Percentiles rank a stretch among this genome's conserved stretches.
These are phyloP conservation scores for Pollachius pollachius DNA, from an alignment of 2,113 vertebrate genomes.

Conservation along the genomic window DNA sequence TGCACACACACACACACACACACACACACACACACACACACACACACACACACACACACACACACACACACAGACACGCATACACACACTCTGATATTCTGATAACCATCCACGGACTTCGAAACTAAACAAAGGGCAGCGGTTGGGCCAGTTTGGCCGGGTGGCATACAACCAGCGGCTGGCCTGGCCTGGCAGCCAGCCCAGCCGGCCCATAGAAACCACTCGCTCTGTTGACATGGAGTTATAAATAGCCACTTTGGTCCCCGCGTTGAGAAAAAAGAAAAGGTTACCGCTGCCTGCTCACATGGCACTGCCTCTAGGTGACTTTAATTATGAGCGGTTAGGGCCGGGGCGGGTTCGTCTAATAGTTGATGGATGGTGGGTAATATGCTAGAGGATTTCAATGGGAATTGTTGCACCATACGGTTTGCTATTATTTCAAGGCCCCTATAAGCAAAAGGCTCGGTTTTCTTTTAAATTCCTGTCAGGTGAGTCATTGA, in stretches of 20 bases:
- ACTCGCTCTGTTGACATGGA: conserved; percentile 40
- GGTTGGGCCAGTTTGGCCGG: conserved; percentile 35
- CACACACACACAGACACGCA: conserved; percentile 8
- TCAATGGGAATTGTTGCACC: conserved; percentile 54
- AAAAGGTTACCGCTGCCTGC: neutral
- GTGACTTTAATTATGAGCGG: conserved; percentile 40
- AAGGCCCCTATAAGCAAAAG: neutral
- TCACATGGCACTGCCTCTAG: conserved; percentile 7
- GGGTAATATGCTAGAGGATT: conserved; percentile 28
- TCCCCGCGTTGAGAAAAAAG: conserved; percentile 33
- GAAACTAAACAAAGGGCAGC: conserved; percentile 40
- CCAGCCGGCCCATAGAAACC: conserved; percentile 31
- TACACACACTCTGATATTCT: conserved; percentile 5
- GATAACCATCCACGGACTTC: conserved; percentile 53
- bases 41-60: too few species aligned
- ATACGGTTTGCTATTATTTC: conserved; percentile 32
- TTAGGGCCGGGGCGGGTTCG: conserved; percentile 15
- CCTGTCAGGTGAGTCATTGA: conserved; percentile 33
- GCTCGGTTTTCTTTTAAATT: conserved; percentile 20
- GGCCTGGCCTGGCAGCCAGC: conserved; percentile 12
- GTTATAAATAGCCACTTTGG: conserved; percentile 36
- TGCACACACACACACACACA: neutral
- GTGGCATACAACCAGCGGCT: conserved; percentile 19
- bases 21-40: conserved; percentile 9
- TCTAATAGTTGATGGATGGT: conserved; percentile 38